phyloP scores from a whole-genome alignment of 2,888 invertebrate genomes.

The Seira musarum region DNA sequence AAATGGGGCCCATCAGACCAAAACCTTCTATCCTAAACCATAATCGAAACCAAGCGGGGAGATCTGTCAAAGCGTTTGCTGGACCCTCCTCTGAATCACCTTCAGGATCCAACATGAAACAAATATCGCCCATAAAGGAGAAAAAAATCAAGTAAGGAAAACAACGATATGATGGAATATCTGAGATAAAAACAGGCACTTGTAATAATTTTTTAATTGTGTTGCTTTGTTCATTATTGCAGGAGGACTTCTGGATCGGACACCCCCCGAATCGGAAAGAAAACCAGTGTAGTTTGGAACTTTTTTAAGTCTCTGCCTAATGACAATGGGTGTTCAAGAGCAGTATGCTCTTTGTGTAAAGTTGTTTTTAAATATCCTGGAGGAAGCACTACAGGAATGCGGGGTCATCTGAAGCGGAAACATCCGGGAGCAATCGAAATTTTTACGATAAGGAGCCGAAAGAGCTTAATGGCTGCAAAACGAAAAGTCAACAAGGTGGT shows the following conservation, averaged over 20 bases:
- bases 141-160: slow-evolving; percentile 30
- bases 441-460: not conserved
- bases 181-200: not conserved
- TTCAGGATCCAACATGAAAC: too few relatives aligned
- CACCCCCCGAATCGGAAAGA: slow-evolving; percentile 50
- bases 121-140: slow-evolving; percentile 1
- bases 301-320: slow-evolving; percentile 50
- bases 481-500: not conserved
- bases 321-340: slow-evolving; percentile 46
- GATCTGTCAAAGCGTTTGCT: slow-evolving; percentile 15
- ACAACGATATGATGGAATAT: not conserved
- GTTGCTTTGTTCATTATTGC: not conserved
- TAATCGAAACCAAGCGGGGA: slow-evolving; percentile 19
- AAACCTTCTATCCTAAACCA: too few relatives aligned
- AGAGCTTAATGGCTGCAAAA: not conserved
- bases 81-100: not conserved
- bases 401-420: slow-evolving; percentile 61
- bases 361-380: slow-evolving; percentile 57
- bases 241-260: not conserved
- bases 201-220: not conserved
- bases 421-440: slow-evolving; percentile 44
- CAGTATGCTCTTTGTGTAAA: slow-evolving; percentile 52
- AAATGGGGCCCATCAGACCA: too few relatives aligned
- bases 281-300: slow-evolving; percentile 63
- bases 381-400: slow-evolving; percentile 63